Evolutionary conservation across 1,140 invertebrate genomes (phyloP), one percentile per base, ranked within the genome.

Genomic region (Drosophila obscura): DNA sequence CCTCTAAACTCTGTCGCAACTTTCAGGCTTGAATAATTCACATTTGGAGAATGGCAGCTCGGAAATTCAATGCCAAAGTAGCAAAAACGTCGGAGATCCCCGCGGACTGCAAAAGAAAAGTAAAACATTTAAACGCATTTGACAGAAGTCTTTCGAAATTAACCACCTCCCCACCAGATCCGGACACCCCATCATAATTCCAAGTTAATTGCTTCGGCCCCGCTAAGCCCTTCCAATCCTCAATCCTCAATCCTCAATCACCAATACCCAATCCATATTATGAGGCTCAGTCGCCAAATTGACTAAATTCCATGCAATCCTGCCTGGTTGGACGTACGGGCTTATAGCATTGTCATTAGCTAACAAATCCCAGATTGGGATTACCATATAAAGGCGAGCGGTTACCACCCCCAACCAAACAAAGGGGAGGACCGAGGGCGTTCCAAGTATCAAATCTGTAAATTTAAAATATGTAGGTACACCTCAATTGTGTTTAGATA

Each of bases 1-100:
- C 15, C n/a, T 16, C 24, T 35, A 8, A 31, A 24, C 52, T 45
- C 41, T 46, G 71, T 56, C 49, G 48, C 62, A 73, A 82, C 68
- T 81, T 81, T 67, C 15, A 43, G 59, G 68, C 58, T 58, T 82
- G 59, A 78, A 82, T 82, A 52, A 82, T 83, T 83, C 64, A 82
- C 57, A 59, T 28, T 13, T 13, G 39, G 41, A 48, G 24, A 57
- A 59, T 15, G 24, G 26, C 51, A 19, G 50, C 8, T 15, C 9
- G 26, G 16, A 46, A 62, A 53, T 45, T 19, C 43, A 62, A 49
- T 45, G 24, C 43, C 13, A 45, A 44, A 57, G 59, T 50, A 45
- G 46, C 26, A 46, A 57, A 58, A 43, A 39, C 8, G 5, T 2
- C 0, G 6, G 6, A 24, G n/a, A n/a, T 55, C 43, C 31, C 49